Evolutionary conservation across 2,888 invertebrate genomes (phyloP), one percentile per base, ranked within the genome.

Genomic region (Philereme vetulata): DNA sequence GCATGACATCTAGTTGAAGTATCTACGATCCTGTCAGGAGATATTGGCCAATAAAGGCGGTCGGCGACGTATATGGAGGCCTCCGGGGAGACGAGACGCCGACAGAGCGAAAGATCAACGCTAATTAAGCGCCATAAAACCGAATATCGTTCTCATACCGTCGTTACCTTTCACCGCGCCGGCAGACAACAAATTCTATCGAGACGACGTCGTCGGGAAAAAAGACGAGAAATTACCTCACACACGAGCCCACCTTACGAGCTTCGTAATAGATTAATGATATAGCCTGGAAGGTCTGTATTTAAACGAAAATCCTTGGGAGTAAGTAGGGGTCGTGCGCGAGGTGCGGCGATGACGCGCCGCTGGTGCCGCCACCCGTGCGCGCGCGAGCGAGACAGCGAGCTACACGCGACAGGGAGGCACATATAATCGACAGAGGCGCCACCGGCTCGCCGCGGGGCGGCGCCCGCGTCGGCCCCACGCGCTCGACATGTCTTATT

Each of bases 111-210:
- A 82, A 84, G 84, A 84, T 80, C 86, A 80, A 86, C 85, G 81
- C 85, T 90, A 90, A 91, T 90, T 91, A 91, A 87, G 81, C 81
- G 75, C 87, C 81, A 88, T 90, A 90, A 90, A 90, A 86, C 85
- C 84, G 77, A 89, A 90, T 86, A 86, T 87, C 85, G 82, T 77
- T 82, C 81, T 80, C 83, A 74, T 77, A 75, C 78, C 81, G 74
- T 81, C 78, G 82, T 86, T 86, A 83, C 84, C 88, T 89, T 88
- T 88, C 87, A 86, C 88, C 82, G 79, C 82, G 79, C 65, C 75
- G 78, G 69, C 77, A 78, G 77, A 74, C 78, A 77, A 81, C 81
- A 72, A 82, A 82, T 78, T 79, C 84, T 80, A 81, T 77, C 73
- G 74, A 72, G 74, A 74, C 72, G 72, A 74, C 72, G 72, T 52